Evolutionary conservation across 2,888 invertebrate genomes (phyloP).

Genomic region (Phlogophora meticulosa): DNA sequence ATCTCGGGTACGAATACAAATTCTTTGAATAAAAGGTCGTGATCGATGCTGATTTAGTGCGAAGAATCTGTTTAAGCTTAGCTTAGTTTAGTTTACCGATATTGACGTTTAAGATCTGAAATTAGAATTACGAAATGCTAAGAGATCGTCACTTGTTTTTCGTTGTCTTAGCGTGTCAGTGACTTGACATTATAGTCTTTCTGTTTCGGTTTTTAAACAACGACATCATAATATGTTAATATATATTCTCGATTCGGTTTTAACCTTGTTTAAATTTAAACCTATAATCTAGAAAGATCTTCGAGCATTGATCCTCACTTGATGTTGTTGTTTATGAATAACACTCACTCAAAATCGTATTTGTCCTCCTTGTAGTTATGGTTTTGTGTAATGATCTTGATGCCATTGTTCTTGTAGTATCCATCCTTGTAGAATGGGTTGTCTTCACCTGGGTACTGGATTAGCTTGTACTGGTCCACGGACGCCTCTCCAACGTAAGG

Average conservation of each 20-base stretch:
- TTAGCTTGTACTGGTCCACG: slow-evolving; percentile 82
- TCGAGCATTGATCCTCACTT: background rate
- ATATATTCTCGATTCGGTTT: background rate
- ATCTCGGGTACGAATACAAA: slow-evolving; percentile 29
- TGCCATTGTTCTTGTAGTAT: slow-evolving; percentile 89
- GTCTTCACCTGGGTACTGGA: slow-evolving; percentile 80
- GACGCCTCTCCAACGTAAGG: slow-evolving; percentile 88
- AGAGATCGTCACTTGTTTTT: background rate
- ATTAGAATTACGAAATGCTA: slow-evolving; percentile 18
- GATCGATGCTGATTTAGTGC: slow-evolving; percentile 41
- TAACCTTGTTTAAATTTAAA: background rate
- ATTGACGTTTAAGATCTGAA: slow-evolving; percentile 4
- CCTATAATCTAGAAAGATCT: background rate
- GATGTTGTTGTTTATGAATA: slow-evolving; percentile 13
- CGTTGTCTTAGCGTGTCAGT: background rate
- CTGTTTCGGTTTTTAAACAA: background rate
- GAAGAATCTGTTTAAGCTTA: slow-evolving; percentile 1
- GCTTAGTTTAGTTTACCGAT: background rate
- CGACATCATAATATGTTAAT: too few relatives aligned
- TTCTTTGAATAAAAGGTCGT: slow-evolving; percentile 43
- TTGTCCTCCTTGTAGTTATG: slow-evolving; percentile 88
- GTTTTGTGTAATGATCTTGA: slow-evolving; percentile 88
- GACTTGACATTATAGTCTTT: background rate
- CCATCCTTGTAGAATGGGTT: slow-evolving; percentile 88
- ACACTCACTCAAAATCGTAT: slow-evolving; percentile 89